A percentile compares a stretch with the other conserved stretches of the same genome.
These are phyloP conservation scores for Eupithecia insigniata DNA, from an alignment of 2,888 invertebrate species.

Conservation along the genomic window DNA sequence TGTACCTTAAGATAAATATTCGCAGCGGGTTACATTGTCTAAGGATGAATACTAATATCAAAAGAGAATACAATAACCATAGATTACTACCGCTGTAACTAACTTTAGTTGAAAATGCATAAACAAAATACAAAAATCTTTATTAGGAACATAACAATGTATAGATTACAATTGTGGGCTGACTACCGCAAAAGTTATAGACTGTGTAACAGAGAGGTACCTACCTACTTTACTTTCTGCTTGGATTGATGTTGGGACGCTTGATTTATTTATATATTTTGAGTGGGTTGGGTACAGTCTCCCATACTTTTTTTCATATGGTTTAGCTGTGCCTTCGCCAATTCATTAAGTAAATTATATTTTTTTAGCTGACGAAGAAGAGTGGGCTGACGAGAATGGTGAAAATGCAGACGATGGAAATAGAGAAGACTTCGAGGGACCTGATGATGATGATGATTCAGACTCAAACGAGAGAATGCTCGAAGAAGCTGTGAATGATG, in stretches of 20 bases:
- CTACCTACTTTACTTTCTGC: background rate
- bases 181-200: no score
- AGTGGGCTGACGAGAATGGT: slow-evolving; percentile 66
- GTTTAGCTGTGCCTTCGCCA: background rate
- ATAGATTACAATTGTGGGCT: no score
- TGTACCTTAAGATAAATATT: no score
- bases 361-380: slow-evolving; percentile 75
- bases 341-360: no score
- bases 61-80: no score
- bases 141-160: no score
- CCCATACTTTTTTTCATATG: background rate
- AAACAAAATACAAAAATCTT: no score
- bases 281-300: background rate
- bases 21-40: no score
- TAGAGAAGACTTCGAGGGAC: slow-evolving; percentile 46
- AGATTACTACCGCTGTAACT: no score
- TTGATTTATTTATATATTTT: background rate
- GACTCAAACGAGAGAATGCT: slow-evolving; percentile 51
- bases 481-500: slow-evolving; percentile 48
- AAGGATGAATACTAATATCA: no score
- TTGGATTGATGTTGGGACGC: background rate
- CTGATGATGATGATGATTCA: slow-evolving; percentile 40
- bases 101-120: no score
- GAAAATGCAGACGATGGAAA: slow-evolving; percentile 46
- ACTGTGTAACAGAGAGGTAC: no score